Base-by-base conservation (phyloP, 2,797 vertebrate genomes). In the Dallia pectoralis region DNA sequence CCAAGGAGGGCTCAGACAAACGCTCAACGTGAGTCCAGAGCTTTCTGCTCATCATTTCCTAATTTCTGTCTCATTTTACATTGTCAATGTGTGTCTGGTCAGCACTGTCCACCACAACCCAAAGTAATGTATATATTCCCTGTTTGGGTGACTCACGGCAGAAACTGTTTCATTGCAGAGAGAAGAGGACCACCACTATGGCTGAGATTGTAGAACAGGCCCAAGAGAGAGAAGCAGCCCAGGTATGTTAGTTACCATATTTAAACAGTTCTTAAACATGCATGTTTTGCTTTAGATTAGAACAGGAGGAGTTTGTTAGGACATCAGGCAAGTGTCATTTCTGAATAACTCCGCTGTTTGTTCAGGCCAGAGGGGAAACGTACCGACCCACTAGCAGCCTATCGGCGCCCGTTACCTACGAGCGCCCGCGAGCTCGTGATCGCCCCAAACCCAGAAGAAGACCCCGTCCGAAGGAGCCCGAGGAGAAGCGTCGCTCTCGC, bases 201-300 rank as follows among this genome's bases (percentile, higher is more conserved):
- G 95, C 96, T 2, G 96, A 97, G 80, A 97, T 98, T 67, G 96
- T 98, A 73, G 96, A 97, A 78, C 96, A 97, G 85, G 92, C 92
- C 66, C 95, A 97, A 84, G 96, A 98, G 84, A 95, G 95, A 90
- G 96, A 96, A 85, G 93, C 92, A 67, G 91, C 90, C 79, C 36
- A 85, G 65, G 95, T 96, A 89, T 92, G 92, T 87, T 32, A 62
- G 44, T 29, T 70, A 12, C 1, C 7, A 22, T 22, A 8, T 6
- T 3, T 29, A 2, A 2, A 49, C 64, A 32, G 30, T 0, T 56
- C 25, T 56, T 16, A n/a, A 0, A 51, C 4, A 51, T 53, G 7
- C 22, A 56, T 25, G 25, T 56, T 56, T 56, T 0, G 15, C 25
- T 56, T 56, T 56, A 9, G 15, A 22, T 11, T 18, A 56, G 51